Base-by-base conservation (phyloP, 1,140 invertebrate genomes). In the Nebria ingens region DNA sequence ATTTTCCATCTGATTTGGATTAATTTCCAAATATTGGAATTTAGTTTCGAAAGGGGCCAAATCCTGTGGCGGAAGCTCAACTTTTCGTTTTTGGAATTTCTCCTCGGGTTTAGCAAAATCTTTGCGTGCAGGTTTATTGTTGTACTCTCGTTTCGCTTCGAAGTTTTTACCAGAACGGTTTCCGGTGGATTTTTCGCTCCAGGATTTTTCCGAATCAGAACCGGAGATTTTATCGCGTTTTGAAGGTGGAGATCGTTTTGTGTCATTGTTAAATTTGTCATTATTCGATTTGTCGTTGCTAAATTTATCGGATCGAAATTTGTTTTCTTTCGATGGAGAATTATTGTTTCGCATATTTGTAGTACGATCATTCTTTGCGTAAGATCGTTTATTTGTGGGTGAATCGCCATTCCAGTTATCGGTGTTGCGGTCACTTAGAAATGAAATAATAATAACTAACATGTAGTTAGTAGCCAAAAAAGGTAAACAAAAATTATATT, bases 21-120 rank as follows among this genome's bases (percentile, higher is more conserved):
- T 59, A 1, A 76, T 57, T 2, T 63, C 58, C 38, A 59, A 53
- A 20, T 67, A 59, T 11, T 21, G 11, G 69, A 74, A 80, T 15
- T 68, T 59, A 19, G 68, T 61, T 50, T 73, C 59, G 2, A 68
- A 25, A 1, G 68, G 17, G 2, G 69, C 64, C 62, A 73, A 77
- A 53, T 75, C 68, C 9, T 64, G 59, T 9, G 58, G 34, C 22
- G 55, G 21, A 12, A 45, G 17, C 17, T 45, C 40, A 4, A 17
- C 6, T 45, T 45, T 45, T 45, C 6, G 6, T 45, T 45, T 45
- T 12, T 12, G 9, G 17, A 9, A 12, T 4, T 3, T 17, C 6
- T 45, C 15, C 4, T 9, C 3, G 6, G 9, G 9, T 4, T 17
- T 17, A 12, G 6, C 17, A 17, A 45, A 45, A 6, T 45, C 40